Percentiles rank a stretch among this genome's conserved stretches.
Evolutionary conservation across 37 sponge, comb jelly and placozoan species (phyloP).

Genomic region (Ianthella basta): DNA sequence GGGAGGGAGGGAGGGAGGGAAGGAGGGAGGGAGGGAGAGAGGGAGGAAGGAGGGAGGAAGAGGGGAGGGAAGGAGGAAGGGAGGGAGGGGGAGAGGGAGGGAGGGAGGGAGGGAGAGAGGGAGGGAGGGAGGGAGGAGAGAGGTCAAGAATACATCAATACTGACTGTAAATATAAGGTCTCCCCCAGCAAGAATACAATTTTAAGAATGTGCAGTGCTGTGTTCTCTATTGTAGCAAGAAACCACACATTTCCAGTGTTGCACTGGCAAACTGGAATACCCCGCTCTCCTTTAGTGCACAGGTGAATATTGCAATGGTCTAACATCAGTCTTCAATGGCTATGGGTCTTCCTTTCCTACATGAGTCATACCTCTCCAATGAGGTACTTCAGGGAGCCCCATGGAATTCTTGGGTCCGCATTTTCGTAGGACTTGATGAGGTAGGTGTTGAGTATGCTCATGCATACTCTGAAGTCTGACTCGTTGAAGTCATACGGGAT

Average conservation of each 20-base stretch:
- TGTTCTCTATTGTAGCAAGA: neutral
- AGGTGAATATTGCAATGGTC: constrained; percentile 1
- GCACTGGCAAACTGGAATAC: neutral
- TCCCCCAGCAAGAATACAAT: too few species aligned
- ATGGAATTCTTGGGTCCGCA: constrained; percentile 93
- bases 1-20: too few species aligned
- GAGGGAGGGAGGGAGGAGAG: too few species aligned
- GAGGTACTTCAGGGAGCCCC: constrained; percentile 99
- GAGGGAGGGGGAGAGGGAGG: too few species aligned
- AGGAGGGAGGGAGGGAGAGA: too few species aligned
- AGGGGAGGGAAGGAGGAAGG: too few species aligned
- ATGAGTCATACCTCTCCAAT: constrained; percentile 87
- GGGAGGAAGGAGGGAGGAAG: too few species aligned
- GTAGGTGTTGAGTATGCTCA: constrained; percentile 93
- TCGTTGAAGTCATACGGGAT: constrained; percentile 99
- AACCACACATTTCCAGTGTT: neutral
- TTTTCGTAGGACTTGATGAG: constrained; percentile 88
- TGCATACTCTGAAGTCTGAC: constrained; percentile 97
- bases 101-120: too few species aligned
- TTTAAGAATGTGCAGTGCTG: too few species aligned
- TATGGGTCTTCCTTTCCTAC: neutral
- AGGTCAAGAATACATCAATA: too few species aligned
- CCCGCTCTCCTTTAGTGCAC: neutral
- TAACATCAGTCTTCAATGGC: neutral
- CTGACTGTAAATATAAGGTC: too few species aligned